Conservation (phyloP, 2,797 vertebrate genomes). For the Anniella stebbinsi region DNA sequence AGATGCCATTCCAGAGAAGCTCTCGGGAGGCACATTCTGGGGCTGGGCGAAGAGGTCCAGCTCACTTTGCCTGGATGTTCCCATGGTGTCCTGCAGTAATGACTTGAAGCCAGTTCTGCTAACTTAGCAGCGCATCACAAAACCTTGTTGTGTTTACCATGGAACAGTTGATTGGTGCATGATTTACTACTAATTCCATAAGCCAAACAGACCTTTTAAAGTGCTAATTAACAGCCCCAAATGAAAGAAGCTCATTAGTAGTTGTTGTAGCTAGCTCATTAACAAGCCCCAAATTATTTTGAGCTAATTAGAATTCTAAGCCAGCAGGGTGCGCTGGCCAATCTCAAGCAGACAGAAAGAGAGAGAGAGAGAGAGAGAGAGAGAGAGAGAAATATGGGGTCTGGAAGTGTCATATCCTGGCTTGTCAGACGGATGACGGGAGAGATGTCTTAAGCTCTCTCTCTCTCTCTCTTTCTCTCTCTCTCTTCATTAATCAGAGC, state of each 20-base stretch:
- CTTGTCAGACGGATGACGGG: neutral
- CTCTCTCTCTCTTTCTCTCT: neutral
- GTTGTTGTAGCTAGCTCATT: conserved; percentile 28
- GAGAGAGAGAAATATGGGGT: neutral
- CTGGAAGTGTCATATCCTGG: neutral
- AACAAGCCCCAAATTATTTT: conserved; percentile 37
- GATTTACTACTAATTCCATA: neutral
- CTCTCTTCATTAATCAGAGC: conserved; percentile 17
- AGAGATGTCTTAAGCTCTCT: neutral
- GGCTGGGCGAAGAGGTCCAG: neutral
- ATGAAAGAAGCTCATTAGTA: conserved; percentile 36
- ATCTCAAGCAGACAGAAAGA: neutral
- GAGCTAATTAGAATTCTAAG: conserved; percentile 38
- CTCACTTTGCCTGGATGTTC: too few relatives aligned
- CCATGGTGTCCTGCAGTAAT: neutral
- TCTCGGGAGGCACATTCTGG: too few relatives aligned
- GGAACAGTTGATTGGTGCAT: neutral
- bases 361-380: neutral
- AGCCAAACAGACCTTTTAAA: conserved; percentile 14
- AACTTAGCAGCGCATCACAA: neutral
- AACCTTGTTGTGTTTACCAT: neutral
- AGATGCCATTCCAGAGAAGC: too few relatives aligned
- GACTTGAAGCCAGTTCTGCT: neutral
- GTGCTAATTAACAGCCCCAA: conserved; percentile 25
- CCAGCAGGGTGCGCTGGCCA: conserved; percentile 8